Evolutionary conservation across 53 echinoderm and acorn worm species (phyloP).

Genomic region (Antedon mediterranea): DNA sequence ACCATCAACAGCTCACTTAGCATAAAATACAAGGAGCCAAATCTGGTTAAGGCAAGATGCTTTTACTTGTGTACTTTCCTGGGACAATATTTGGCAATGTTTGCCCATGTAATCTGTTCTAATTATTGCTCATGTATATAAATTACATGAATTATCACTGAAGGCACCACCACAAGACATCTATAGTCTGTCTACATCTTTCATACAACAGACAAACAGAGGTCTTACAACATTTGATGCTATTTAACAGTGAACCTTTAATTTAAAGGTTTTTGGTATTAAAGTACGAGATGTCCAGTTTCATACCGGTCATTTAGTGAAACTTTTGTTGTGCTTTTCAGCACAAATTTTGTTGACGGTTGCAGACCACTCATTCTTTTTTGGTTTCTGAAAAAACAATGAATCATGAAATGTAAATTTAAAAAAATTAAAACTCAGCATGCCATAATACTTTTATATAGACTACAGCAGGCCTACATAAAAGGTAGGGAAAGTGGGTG

Average conservation of each 20-base stretch:
- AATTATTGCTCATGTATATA: background rate
- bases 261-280: background rate
- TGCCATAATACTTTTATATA: too few relatives aligned
- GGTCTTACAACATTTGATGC: background rate
- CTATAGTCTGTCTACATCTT: background rate
- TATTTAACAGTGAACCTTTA: background rate
- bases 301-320: conserved; percentile 94
- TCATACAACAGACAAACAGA: background rate
- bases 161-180: background rate
- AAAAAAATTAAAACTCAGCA: too few relatives aligned
- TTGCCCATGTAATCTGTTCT: background rate
- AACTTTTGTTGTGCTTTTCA: conserved; percentile 91
- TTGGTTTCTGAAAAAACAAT: conserved; percentile 6
- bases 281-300: background rate
- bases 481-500: too few relatives aligned
- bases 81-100: background rate
- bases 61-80: background rate
- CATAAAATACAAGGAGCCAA: background rate
- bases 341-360: conserved; percentile 67
- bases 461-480: too few relatives aligned
- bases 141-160: background rate
- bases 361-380: conserved; percentile 12
- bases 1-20: background rate
- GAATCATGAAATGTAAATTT: too few relatives aligned
- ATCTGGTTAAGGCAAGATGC: background rate